Percentiles rank a stretch among this genome's conserved stretches.
These are phyloP conservation scores for Xerus rutilus DNA, from an alignment of 2,797 vertebrate species.

Conservation along the genomic window DNA sequence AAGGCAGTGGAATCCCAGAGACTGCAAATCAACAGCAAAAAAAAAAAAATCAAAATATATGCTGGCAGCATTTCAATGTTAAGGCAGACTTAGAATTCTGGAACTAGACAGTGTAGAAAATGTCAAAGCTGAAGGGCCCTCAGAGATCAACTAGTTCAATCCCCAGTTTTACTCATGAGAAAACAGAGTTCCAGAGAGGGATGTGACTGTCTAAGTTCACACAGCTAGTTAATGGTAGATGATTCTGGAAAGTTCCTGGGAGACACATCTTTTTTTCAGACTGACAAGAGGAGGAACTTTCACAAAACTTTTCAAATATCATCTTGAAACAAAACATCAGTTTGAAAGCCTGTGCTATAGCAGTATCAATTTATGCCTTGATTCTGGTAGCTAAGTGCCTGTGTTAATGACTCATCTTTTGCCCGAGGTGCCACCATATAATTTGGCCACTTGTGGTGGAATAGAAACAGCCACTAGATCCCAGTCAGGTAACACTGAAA, in stretches of 20 bases:
- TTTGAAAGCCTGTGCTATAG: neutral
- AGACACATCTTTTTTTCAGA: neutral
- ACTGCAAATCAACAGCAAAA: constrained; percentile 52
- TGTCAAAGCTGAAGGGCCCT: constrained; percentile 49
- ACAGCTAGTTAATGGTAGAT: neutral
- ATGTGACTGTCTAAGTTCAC: constrained; percentile 5
- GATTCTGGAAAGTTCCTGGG: neutral
- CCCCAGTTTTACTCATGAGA: neutral
- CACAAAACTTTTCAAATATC: constrained; percentile 64
- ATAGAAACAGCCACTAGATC: neutral
- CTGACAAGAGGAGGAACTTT: constrained; percentile 21
- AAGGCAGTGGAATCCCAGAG: constrained; percentile 48
- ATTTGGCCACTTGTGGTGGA: neutral
- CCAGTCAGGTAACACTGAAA: neutral
- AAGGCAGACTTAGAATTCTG: constrained; percentile 1
- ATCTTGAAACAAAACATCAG: neutral
- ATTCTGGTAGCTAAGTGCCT: constrained; percentile 31
- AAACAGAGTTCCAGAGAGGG: neutral
- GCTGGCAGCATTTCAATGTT: neutral
- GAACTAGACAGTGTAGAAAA: constrained; percentile 21
- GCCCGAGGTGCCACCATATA: neutral
- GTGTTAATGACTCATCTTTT: neutral
- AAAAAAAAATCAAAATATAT: neutral
- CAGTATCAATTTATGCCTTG: constrained; percentile 1
- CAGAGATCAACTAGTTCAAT: constrained; percentile 43